Percentiles rank a stretch among this genome's conserved stretches.
Evolutionary conservation across 1,140 invertebrate species (phyloP).

Genomic region (Caenorhabditis inopinata): DNA sequence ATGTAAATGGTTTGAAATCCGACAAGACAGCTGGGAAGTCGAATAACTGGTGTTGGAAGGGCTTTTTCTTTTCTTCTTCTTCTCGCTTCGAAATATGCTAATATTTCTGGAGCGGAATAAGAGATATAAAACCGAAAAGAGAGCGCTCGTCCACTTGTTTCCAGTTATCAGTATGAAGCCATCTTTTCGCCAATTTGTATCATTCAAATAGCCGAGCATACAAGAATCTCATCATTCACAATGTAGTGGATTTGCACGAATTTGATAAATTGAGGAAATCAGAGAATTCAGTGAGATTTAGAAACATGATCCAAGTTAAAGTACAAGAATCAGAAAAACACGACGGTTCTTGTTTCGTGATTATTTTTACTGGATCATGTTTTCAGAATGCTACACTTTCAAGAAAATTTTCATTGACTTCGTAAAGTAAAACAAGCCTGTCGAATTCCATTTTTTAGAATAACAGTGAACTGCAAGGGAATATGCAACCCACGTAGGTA

Average conservation of each 20-base stretch:
- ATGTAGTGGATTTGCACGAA: background rate
- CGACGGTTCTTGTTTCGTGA: no score
- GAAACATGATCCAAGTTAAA: background rate
- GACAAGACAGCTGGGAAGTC: conserved; percentile 29
- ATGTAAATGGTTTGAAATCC: conserved; percentile 30
- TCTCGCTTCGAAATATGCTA: conserved; percentile 28
- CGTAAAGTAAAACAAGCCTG: no score
- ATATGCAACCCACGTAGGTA: no score
- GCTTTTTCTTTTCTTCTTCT: background rate
- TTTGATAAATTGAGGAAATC: background rate
- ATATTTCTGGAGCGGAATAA: conserved; percentile 24
- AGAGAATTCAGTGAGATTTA: background rate
- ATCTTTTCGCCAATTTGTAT: conserved; percentile 25
- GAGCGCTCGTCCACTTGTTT: conserved; percentile 10
- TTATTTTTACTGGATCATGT: no score
- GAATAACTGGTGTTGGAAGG: background rate
- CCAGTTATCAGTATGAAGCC: conserved; percentile 13
- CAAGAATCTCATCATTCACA: conserved; percentile 28
- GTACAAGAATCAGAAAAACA: no score
- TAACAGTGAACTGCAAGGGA: no score
- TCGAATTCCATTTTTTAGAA: no score
- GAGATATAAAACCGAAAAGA: background rate
- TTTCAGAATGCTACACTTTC: no score
- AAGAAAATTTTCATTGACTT: no score
- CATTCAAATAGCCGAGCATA: background rate